phyloP scores from a whole-genome alignment of 2,888 invertebrate genomes.

The Napeogenes inachia region DNA sequence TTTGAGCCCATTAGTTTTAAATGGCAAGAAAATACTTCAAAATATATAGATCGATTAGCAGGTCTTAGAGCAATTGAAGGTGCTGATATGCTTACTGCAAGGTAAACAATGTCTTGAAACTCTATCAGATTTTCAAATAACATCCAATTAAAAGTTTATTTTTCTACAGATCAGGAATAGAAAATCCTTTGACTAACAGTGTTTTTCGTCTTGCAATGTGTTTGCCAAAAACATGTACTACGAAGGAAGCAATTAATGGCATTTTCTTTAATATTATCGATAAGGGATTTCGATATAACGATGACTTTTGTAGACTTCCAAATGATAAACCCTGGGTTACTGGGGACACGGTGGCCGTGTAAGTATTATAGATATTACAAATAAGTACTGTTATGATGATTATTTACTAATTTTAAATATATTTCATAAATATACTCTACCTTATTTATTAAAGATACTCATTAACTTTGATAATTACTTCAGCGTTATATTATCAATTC shows the following conservation, averaged over 20 bases:
- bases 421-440: not conserved
- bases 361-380: slow-evolving; percentile 24
- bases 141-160: not conserved
- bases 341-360: slow-evolving; percentile 39
- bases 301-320: slow-evolving; percentile 38
- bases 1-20: slow-evolving; percentile 1
- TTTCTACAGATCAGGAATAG: slow-evolving; percentile 12
- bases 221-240: slow-evolving; percentile 42
- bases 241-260: slow-evolving; percentile 33
- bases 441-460: not conserved
- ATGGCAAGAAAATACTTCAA: not conserved
- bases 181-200: slow-evolving; percentile 24
- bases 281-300: slow-evolving; percentile 32
- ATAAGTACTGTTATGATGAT: no score
- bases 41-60: no score
- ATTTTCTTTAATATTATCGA: slow-evolving; percentile 32
- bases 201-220: slow-evolving; percentile 35
- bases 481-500: slow-evolving; percentile 10
- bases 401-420: not conserved
- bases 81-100: no score
- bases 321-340: slow-evolving; percentile 41
- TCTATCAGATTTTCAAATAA: not conserved
- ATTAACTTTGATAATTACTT: not conserved
- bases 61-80: no score
- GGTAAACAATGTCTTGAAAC: no score